phyloP scores from a whole-genome alignment of 2,888 invertebrate genomes.

The Philonicus albiceps region DNA sequence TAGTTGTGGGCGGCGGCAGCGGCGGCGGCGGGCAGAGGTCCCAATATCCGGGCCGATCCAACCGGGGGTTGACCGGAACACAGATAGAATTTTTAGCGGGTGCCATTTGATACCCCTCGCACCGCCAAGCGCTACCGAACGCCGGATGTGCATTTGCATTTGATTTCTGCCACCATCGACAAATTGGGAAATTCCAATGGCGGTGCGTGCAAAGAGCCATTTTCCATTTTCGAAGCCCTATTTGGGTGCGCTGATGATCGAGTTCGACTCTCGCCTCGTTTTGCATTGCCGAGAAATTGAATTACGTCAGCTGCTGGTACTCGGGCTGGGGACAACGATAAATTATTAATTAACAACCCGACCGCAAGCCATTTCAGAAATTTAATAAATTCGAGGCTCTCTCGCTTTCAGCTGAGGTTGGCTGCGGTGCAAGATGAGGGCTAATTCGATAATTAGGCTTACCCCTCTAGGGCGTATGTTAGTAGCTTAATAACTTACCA shows the following conservation, averaged over 20 bases:
- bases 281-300: neutral
- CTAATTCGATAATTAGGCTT: neutral
- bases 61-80: neutral
- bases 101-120: neutral
- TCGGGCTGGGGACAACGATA: neutral
- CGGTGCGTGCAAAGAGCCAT: neutral
- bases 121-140: neutral
- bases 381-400: neutral
- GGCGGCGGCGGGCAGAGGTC: neutral
- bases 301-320: neutral
- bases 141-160: conserved; percentile 34
- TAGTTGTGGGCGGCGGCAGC: neutral
- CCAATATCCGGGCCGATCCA: neutral
- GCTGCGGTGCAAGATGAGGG: neutral
- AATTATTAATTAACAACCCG: neutral
- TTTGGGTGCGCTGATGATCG: neutral
- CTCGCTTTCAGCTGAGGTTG: neutral
- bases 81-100: conserved; percentile 4
- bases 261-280: neutral
- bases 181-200: conserved; percentile 18
- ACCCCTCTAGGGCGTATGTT: neutral
- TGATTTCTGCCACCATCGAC: neutral
- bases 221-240: conserved; percentile 8
- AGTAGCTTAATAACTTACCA: neutral
- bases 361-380: neutral